phyloP scores from a whole-genome alignment of 1,140 invertebrate genomes.

The Sitophilus oryzae region DNA sequence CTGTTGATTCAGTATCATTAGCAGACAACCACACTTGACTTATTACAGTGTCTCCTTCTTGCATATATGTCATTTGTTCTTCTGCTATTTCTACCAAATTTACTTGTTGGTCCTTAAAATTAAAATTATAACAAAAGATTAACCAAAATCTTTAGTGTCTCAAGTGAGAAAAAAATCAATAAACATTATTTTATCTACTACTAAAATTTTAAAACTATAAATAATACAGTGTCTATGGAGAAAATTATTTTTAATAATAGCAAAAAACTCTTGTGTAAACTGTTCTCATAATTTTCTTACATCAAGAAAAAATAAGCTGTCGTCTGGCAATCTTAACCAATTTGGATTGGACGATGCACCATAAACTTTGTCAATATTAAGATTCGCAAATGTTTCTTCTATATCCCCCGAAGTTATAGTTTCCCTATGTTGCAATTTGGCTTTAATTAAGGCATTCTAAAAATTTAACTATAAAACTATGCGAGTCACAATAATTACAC shows the following conservation, averaged over 20 bases:
- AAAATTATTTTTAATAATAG: too few species aligned
- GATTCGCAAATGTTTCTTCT: constrained; percentile 35
- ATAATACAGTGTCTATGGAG: too few species aligned
- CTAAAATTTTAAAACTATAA: too few species aligned
- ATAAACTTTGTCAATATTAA: constrained; percentile 39
- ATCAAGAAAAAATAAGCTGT: constrained; percentile 30
- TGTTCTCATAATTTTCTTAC: too few species aligned
- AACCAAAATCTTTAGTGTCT: too few species aligned
- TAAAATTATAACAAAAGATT: too few species aligned
- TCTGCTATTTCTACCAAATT: constrained; percentile 36
- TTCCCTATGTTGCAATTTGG: constrained; percentile 34
- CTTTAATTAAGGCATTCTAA: constrained; percentile 38
- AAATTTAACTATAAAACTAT: constrained; percentile 14
- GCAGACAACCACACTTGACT: constrained; percentile 31
- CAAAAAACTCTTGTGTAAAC: too few species aligned
- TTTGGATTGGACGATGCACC: constrained; percentile 33
- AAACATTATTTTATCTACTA: too few species aligned
- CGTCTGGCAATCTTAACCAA: constrained; percentile 34
- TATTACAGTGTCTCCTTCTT: constrained; percentile 30
- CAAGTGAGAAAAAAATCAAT: too few species aligned
- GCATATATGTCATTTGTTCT: constrained; percentile 27
- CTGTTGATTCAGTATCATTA: constrained; percentile 24
- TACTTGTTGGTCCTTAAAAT: constrained; percentile 16
- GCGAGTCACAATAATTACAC: background rate
- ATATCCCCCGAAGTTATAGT: constrained; percentile 34